phyloP scores from a whole-genome alignment of 2,888 invertebrate genomes.

The Rhingia campestris region DNA sequence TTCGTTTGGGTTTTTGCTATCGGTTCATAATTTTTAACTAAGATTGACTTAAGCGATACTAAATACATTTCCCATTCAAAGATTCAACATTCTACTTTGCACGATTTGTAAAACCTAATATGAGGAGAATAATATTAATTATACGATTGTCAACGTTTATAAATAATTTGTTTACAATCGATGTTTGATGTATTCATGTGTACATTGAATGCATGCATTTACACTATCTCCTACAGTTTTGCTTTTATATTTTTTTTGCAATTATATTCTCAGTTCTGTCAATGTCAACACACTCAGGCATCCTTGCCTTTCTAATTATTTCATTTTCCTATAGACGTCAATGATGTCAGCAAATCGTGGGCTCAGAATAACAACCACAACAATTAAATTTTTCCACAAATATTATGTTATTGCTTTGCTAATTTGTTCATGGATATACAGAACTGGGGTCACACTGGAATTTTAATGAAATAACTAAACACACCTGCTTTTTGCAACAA shows the following conservation, averaged over 20 bases:
- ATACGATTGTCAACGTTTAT: background rate
- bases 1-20: too few species aligned
- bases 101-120: too few species aligned
- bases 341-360: conserved; percentile 25
- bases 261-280: background rate
- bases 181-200: background rate
- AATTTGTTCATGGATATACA: conserved; percentile 1
- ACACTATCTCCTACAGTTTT: too few species aligned
- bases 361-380: background rate
- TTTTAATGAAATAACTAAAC: conserved; percentile 37
- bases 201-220: too few species aligned
- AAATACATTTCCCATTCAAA: too few species aligned
- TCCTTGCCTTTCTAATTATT: conserved; percentile 19
- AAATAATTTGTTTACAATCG: background rate
- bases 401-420: background rate
- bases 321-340: conserved; percentile 1
- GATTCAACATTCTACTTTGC: too few species aligned
- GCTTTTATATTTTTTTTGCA: too few species aligned
- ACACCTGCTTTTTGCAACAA: conserved; percentile 35
- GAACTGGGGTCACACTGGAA: conserved; percentile 35
- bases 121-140: too few species aligned
- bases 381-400: conserved; percentile 12
- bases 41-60: too few species aligned
- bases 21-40: too few species aligned
- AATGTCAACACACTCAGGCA: background rate